Percentiles rank a stretch among this genome's conserved stretches.
phyloP scores from a whole-genome alignment of 2,797 vertebrate genomes.

The Neosilurus hyrtlii region DNA sequence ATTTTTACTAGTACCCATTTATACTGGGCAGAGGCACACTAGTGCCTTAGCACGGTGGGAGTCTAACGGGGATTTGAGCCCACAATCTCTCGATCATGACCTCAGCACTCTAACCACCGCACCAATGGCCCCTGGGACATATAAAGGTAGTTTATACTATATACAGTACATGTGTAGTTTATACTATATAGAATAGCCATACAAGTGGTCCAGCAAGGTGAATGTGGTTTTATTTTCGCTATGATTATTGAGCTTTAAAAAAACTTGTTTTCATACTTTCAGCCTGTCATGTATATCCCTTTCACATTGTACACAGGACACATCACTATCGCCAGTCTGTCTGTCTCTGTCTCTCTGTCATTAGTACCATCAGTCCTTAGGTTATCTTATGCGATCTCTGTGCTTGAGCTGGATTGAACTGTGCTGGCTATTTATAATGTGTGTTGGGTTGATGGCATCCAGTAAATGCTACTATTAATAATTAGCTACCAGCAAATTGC shows the following conservation, averaged over 20 bases:
- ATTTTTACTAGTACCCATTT: no score
- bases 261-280: not conserved
- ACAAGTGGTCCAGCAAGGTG: not conserved
- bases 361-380: not conserved
- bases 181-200: not conserved
- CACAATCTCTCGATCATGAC: no score
- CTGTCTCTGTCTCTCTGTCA: constrained; percentile 13
- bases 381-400: constrained; percentile 40
- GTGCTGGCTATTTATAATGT: constrained; percentile 33
- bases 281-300: not conserved
- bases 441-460: not conserved
- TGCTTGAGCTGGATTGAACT: constrained; percentile 16
- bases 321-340: not conserved
- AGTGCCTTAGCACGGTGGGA: no score
- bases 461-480: constrained; percentile 37
- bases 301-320: not conserved
- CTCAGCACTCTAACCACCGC: no score
- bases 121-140: no score
- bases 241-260: not conserved
- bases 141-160: no score
- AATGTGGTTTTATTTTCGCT: not conserved
- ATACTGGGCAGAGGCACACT: no score
- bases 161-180: not conserved
- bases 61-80: no score
- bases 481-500: constrained; percentile 32